Conservation (phyloP, 2,888 invertebrate species). For the Synergus gifuensis region DNA sequence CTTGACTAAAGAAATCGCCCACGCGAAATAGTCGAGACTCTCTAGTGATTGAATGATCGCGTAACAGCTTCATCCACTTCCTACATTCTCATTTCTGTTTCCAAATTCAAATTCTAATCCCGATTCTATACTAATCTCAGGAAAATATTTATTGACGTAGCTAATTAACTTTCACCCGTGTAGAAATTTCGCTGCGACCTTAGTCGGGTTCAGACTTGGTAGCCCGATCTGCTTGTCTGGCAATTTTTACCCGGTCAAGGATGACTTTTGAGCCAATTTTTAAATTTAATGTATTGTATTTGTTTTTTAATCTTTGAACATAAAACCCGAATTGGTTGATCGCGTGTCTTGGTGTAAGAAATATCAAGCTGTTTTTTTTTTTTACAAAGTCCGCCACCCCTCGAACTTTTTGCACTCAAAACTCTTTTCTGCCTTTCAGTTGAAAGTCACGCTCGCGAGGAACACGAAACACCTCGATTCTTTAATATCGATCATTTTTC, state of each 20-base stretch:
- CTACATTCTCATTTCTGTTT: slow-evolving; percentile 28
- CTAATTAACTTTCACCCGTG: not conserved
- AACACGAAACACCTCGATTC: slow-evolving; percentile 37
- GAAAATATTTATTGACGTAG: not conserved
- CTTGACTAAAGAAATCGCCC: slow-evolving; percentile 41
- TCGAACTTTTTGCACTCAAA: slow-evolving; percentile 24
- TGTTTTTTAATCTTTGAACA: not conserved
- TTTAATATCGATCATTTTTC: slow-evolving; percentile 2
- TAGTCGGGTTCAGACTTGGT: too few species aligned
- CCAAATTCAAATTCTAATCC: slow-evolving; percentile 15
- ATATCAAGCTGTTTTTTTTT: slow-evolving; percentile 22
- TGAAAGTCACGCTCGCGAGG: slow-evolving; percentile 35
- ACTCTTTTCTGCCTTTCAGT: slow-evolving; percentile 22
- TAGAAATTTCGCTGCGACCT: not conserved
- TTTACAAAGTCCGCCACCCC: slow-evolving; percentile 32
- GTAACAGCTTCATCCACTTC: slow-evolving; percentile 33
- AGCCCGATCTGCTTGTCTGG: not conserved
- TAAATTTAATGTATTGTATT: not conserved
- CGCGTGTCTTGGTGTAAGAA: slow-evolving; percentile 6
- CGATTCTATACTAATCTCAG: not conserved
- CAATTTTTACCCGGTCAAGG: too few species aligned
- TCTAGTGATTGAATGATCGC: slow-evolving; percentile 37
- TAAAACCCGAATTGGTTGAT: not conserved
- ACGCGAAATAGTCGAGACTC: slow-evolving; percentile 27
- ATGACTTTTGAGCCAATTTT: not conserved